Evolutionary conservation across 30 jellyfish, hydroid and myxozoan species (phyloP), one percentile per base, ranked within the genome.

Genomic region (Aurelia sp.): DNA sequence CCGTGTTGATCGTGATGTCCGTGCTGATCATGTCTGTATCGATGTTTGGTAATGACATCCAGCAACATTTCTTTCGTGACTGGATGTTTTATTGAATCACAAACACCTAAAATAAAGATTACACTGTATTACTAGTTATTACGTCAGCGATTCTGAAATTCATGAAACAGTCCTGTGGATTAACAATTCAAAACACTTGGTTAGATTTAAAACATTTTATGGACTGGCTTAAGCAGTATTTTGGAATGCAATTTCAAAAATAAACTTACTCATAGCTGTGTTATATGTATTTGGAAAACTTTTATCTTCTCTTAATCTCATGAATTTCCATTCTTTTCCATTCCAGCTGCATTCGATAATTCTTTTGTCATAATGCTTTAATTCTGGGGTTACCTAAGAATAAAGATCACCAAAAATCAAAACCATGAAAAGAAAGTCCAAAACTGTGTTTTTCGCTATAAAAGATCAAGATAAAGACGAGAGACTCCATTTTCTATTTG

Each of bases 301-400:
- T 80, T 92, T 92, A 84, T 92, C 98, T 83, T 92, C 98, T n/a
- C 98, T 69, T 24, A 92, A 52, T 62, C 98, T 65, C 93, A 92
- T 65, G 76, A 92, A 92, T 24, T 87, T 83, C 98, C 98, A 92
- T 77, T 83, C 91, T 21, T 77, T 87, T 24, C 92, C 90, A 19
- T 69, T 48, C 97, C 97, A 92, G n/a, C 96, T 70, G 59, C 98
- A 92, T 77, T 92, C 98, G 57, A 92, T 92, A n/a, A 92, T 92
- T 51, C 97, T 75, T 67, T 88, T 88, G 79, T 92, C 97, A 62
- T 87, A 88, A 63, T 88, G 92, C 67, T 84, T 92, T 63, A 92
- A 62, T 64, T 92, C 98, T 60, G 89, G 78, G 6, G 96, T 83
- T 12, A 92, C 90, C 97, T 92, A 38, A 8, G 78, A 15, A 57